Base-by-base conservation (phyloP, 1,140 invertebrate genomes). In the Phortica variegata region DNA sequence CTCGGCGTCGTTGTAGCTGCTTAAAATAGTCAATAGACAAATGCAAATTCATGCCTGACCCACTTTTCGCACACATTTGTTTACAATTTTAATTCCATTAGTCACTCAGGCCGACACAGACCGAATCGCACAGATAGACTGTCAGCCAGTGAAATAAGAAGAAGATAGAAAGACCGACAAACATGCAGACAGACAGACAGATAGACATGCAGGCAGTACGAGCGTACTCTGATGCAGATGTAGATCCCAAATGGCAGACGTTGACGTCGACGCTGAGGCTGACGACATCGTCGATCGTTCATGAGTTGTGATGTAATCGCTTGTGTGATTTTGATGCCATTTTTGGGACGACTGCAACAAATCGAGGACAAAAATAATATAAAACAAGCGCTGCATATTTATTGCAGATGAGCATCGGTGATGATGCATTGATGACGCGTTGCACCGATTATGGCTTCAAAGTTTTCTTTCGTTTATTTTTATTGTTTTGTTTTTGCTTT, bases 41-140 rank as follows among this genome's bases (percentile, higher is more conserved):
- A 68, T 68, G 60, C 63, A 68, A 68, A 68, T 68, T 68, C 65
- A 69, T 68, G 63, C 60, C 63, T 68, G 63, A 68, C 63, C 63
- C 63, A 68, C 63, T 62, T 66, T 65, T 17, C 26, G 48, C 38
- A 37, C 61, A 49, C 55, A 53, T 52, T 53, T 52, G 54, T 38
- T 38, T 38, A 38, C 36, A 6, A 38, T 18, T 38, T 38, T 38
- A 17, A 49, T 58, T 52, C 60, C 48, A 66, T 68, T 68, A 68
- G 63, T 68, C 63, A 68, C 60, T 53, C 54, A 53, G 51, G 44
- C 46, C 36, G 50, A 20, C 54, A 47, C 40, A 53, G 42, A 53
- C 37, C 31, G 40, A 43, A 43, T 40, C 23, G 41, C 26, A 31
- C 40, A 36, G 21, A 43, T 33, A 47, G 32, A 49, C 13, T n/a